Evolutionary conservation across 2,888 invertebrate species (phyloP).

Genomic region (Leucoma salicis): DNA sequence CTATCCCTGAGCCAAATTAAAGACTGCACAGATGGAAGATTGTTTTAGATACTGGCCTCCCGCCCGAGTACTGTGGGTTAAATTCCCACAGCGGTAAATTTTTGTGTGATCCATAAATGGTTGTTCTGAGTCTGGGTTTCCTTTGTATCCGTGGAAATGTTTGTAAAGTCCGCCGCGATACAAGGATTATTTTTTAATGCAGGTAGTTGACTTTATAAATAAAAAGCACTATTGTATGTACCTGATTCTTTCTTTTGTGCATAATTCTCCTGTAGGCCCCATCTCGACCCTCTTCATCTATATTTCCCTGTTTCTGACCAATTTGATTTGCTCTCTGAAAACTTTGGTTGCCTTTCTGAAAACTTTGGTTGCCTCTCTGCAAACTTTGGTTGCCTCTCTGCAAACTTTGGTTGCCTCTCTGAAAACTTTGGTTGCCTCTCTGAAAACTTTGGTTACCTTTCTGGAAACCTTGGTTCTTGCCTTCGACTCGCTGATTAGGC

Average conservation of each 20-base stretch:
- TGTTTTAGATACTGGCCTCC: too few relatives aligned
- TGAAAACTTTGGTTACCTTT: background rate
- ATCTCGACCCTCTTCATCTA: conserved; percentile 30
- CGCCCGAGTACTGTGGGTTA: too few relatives aligned
- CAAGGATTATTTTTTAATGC: too few relatives aligned
- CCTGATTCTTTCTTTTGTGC: conserved; percentile 64
- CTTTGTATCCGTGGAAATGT: too few relatives aligned
- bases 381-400: conserved; percentile 6
- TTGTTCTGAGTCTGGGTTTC: too few relatives aligned
- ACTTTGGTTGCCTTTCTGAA: conserved; percentile 10
- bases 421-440: conserved; percentile 9
- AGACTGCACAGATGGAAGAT: too few relatives aligned
- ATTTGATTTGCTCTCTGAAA: background rate
- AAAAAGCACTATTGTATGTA: conserved; percentile 21
- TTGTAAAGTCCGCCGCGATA: too few relatives aligned
- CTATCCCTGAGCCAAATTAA: too few relatives aligned
- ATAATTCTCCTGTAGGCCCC: conserved; percentile 61
- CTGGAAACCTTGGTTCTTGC: background rate
- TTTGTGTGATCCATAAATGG: too few relatives aligned
- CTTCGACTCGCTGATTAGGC: background rate
- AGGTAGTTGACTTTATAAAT: background rate
- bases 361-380: conserved; percentile 13
- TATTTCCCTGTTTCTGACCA: conserved; percentile 19
- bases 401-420: conserved; percentile 8
- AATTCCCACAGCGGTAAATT: too few relatives aligned